Percentiles rank a stretch among this genome's conserved stretches.
These are phyloP conservation scores for Liodrosophila aerea DNA, from an alignment of 2,888 invertebrate genomes.

Conservation along the genomic window DNA sequence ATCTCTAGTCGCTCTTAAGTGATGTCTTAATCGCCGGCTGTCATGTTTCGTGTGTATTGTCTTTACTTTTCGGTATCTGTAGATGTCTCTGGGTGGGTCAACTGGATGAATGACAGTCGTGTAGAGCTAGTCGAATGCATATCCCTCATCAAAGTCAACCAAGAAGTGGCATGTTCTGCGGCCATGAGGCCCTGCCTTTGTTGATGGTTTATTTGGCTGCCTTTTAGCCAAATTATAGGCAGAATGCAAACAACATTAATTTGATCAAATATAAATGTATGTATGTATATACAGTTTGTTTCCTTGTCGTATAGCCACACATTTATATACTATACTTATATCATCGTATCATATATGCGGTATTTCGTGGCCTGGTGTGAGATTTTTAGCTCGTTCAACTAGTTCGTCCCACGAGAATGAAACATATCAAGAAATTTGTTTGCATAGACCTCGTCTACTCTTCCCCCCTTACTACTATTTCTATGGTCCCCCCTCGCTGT, in stretches of 20 bases:
- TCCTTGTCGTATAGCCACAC: neutral
- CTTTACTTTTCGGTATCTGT: neutral
- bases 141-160: slow-evolving; percentile 16
- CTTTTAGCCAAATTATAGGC: slow-evolving; percentile 53
- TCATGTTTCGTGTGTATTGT: slow-evolving; percentile 55
- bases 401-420: slow-evolving; percentile 73
- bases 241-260: slow-evolving; percentile 65
- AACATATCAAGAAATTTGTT: slow-evolving; percentile 43
- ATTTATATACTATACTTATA: slow-evolving; percentile 24
- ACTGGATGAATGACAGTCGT: slow-evolving; percentile 45
- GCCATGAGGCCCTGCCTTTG: slow-evolving; percentile 13
- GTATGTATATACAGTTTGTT: slow-evolving; percentile 1
- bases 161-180: slow-evolving; percentile 12
- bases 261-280: slow-evolving; percentile 55
- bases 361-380: slow-evolving; percentile 70
- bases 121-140: slow-evolving; percentile 24
- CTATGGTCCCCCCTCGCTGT: too few species aligned
- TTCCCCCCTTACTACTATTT: neutral
- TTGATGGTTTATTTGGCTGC: slow-evolving; percentile 32
- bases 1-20: slow-evolving; percentile 35
- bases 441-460: slow-evolving; percentile 57
- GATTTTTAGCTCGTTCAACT: slow-evolving; percentile 71
- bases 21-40: slow-evolving; percentile 60
- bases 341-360: slow-evolving; percentile 38
- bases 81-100: slow-evolving; percentile 30